A percentile compares a stretch with the other conserved stretches of the same genome.
Evolutionary conservation across 92 coral and sea anemone genomes (phyloP).

Genomic region (Epizoanthus scotinus): DNA sequence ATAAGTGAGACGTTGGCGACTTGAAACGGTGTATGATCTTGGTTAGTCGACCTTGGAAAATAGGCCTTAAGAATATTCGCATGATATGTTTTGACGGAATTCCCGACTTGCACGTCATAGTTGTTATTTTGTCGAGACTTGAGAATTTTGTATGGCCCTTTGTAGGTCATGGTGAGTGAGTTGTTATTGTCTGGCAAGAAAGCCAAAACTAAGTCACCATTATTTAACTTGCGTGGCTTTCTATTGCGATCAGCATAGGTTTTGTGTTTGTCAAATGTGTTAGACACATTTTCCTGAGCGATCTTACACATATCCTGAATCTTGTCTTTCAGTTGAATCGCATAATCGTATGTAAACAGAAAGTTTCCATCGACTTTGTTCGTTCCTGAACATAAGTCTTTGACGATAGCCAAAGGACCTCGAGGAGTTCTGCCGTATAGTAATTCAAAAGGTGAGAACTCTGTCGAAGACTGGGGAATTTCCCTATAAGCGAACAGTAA

Average conservation of each 20-base stretch:
- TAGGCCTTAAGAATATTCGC: too few relatives aligned
- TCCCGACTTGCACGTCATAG: too few relatives aligned
- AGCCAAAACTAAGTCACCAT: too few relatives aligned
- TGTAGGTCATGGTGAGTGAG: too few relatives aligned
- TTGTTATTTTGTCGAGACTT: too few relatives aligned
- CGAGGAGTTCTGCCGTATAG: neutral
- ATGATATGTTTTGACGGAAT: too few relatives aligned
- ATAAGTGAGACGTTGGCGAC: too few relatives aligned
- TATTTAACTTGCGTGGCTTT: neutral
- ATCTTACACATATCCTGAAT: neutral
- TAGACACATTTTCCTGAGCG: neutral
- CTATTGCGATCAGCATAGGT: neutral
- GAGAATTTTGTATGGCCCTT: too few relatives aligned
- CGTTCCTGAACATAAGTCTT: neutral
- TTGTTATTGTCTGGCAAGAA: too few relatives aligned
- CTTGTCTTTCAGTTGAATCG: neutral
- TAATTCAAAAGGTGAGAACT: neutral
- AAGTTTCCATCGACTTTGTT: neutral
- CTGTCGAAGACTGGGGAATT: neutral
- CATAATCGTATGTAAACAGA: neutral
- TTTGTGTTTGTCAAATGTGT: neutral
- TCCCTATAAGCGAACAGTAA: constrained; percentile 56
- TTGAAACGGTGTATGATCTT: too few relatives aligned
- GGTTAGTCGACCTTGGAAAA: too few relatives aligned
- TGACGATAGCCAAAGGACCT: constrained; percentile 1